Conservation (phyloP, 2,113 vertebrate species). For the Accipiter virgatus region DNA sequence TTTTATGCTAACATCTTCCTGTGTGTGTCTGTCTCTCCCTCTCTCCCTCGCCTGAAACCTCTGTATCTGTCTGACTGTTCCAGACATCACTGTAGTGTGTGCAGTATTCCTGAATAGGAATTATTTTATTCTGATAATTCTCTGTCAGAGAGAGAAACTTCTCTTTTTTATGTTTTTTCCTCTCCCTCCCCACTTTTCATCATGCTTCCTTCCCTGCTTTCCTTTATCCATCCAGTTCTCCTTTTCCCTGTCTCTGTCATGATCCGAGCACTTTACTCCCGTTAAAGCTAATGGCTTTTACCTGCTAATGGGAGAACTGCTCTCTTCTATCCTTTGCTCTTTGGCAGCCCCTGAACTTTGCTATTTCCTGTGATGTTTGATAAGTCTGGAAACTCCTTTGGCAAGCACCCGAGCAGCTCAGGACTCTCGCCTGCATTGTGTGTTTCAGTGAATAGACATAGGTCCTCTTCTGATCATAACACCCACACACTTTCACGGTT, state of each 20-base stretch:
- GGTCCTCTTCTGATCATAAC: neutral
- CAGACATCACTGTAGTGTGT: neutral
- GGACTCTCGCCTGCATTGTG: neutral
- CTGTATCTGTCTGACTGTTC: neutral
- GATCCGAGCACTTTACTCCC: neutral
- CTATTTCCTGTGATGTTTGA: conserved; percentile 32
- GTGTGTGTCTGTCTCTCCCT: neutral
- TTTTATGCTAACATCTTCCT: neutral
- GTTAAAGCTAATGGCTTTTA: conserved; percentile 36
- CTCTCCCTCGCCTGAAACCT: neutral
- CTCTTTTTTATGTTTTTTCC: neutral
- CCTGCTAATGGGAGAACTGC: conserved; percentile 28
- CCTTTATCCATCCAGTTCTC: neutral
- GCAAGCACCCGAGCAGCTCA: neutral
- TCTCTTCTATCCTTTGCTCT: conserved; percentile 28
- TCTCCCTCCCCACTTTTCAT: neutral
- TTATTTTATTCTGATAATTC: neutral
- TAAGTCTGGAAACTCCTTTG: conserved; percentile 16
- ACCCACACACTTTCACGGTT: neutral
- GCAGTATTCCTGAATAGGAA: neutral
- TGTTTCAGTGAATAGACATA: neutral
- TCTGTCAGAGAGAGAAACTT: neutral
- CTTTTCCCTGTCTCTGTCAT: neutral
- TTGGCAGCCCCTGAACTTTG: conserved; percentile 18
- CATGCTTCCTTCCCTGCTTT: neutral